These are phyloP conservation scores for Parnassius orleans DNA, from an alignment of 2,888 invertebrate species.

Conservation along the genomic window DNA sequence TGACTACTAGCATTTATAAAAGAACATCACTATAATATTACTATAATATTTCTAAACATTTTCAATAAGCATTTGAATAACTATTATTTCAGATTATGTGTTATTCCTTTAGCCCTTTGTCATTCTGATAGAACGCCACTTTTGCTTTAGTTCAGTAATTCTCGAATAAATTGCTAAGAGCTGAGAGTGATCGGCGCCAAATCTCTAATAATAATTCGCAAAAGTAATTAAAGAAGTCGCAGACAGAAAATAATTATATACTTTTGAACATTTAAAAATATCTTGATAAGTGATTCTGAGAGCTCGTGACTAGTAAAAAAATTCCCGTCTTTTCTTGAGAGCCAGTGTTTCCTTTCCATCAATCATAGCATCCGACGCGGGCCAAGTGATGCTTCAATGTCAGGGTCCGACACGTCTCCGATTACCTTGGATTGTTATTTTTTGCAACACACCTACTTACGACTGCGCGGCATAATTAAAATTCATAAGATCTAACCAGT, in stretches of 20 bases:
- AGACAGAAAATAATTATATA: neutral
- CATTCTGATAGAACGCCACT: no score
- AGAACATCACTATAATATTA: no score
- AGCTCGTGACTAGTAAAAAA: conserved; percentile 11
- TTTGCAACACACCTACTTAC: neutral
- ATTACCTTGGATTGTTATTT: conserved; percentile 35
- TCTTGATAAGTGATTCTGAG: conserved; percentile 2
- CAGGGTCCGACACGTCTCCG: conserved; percentile 48
- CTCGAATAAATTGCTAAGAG: no score
- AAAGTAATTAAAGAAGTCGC: conserved; percentile 14
- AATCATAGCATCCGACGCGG: conserved; percentile 39
- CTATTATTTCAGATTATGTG: no score
- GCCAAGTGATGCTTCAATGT: conserved; percentile 51
- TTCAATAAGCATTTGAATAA: no score
- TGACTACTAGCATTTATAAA: no score
- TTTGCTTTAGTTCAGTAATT: no score
- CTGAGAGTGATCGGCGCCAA: no score
- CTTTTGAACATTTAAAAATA: conserved; percentile 15
- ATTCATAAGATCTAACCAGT: no score
- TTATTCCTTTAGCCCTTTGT: no score
- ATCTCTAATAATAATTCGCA: neutral
- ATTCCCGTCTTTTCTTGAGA: conserved; percentile 8
- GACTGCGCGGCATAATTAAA: neutral
- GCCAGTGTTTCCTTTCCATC: conserved; percentile 35
- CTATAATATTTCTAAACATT: no score